These are phyloP conservation scores for Cephus pulcher DNA, from an alignment of 2,888 invertebrate genomes.

Conservation along the genomic window DNA sequence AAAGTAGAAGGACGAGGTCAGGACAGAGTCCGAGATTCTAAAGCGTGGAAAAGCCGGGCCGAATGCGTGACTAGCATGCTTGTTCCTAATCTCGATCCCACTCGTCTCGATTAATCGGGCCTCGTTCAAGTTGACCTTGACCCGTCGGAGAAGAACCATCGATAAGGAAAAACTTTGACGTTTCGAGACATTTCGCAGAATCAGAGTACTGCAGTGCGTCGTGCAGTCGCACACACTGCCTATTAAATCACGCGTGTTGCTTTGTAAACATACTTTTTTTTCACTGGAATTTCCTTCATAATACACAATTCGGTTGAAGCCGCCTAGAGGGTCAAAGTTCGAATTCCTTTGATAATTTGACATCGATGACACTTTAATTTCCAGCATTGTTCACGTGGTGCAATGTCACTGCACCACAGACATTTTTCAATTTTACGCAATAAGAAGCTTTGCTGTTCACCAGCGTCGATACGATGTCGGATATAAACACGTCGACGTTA, in stretches of 20 bases:
- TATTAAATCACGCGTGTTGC: neutral
- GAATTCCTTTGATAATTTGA: neutral
- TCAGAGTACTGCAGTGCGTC: neutral
- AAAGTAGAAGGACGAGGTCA: neutral
- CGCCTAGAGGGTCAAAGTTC: neutral
- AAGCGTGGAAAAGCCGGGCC: neutral
- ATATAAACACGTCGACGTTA: neutral
- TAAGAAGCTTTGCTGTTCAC: neutral
- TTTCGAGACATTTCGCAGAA: neutral
- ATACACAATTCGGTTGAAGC: neutral
- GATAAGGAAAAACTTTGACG: constrained; percentile 19
- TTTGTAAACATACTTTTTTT: neutral
- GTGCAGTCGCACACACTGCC: neutral
- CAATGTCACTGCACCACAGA: neutral
- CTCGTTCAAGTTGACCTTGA: constrained; percentile 35
- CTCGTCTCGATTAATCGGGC: neutral
- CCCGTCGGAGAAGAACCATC: constrained; percentile 24
- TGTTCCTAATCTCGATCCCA: neutral
- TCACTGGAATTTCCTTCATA: neutral
- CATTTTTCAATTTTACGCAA: neutral
- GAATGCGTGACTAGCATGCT: neutral
- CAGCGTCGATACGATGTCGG: neutral
- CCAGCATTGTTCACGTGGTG: neutral
- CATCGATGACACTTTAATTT: neutral
- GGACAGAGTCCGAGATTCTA: neutral